Evolutionary conservation across 1,140 invertebrate genomes (phyloP).

Genomic region (Euborellia annulipes): DNA sequence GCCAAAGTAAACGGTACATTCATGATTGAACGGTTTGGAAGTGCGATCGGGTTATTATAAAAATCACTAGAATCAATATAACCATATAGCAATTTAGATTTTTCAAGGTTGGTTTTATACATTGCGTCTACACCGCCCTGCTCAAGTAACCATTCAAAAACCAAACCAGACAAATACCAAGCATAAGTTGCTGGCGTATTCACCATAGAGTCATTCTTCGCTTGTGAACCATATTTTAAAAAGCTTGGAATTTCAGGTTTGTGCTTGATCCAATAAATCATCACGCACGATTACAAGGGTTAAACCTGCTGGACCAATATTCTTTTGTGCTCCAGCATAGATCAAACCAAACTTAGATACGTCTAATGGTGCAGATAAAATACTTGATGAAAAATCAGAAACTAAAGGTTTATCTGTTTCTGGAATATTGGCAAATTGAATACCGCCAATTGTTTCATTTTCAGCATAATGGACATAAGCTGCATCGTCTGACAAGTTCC

Average conservation of each 20-base stretch:
- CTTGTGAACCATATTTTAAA: slow-evolving; percentile 69
- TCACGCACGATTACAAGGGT: slow-evolving; percentile 86
- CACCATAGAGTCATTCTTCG: slow-evolving; percentile 75
- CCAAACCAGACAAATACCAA: slow-evolving; percentile 82
- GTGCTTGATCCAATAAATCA: slow-evolving; percentile 71
- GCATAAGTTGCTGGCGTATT: slow-evolving; percentile 92
- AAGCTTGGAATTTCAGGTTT: slow-evolving; percentile 65
- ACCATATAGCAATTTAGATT: slow-evolving; percentile 68
- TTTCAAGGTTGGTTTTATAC: slow-evolving; percentile 49
- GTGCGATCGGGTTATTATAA: slow-evolving; percentile 59
- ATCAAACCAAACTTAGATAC: slow-evolving; percentile 84
- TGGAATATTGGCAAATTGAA: slow-evolving; percentile 81
- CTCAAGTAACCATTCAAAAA: slow-evolving; percentile 83
- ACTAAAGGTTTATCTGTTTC: slow-evolving; percentile 78
- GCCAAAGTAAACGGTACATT: slow-evolving; percentile 86
- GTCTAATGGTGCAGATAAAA: slow-evolving; percentile 74
- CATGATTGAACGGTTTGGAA: slow-evolving; percentile 57
- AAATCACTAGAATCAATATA: slow-evolving; percentile 75
- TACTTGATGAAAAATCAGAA: too few relatives aligned
- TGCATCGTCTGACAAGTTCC: slow-evolving; percentile 82
- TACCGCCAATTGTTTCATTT: slow-evolving; percentile 92
- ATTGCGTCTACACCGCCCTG: slow-evolving; percentile 75
- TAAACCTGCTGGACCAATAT: slow-evolving; percentile 86
- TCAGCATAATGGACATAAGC: slow-evolving; percentile 94
- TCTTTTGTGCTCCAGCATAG: slow-evolving; percentile 94